Evolutionary conservation across 2,113 vertebrate genomes (phyloP), one percentile per base, ranked within the genome.

Genomic region (Tachysurus vachellii): DNA sequence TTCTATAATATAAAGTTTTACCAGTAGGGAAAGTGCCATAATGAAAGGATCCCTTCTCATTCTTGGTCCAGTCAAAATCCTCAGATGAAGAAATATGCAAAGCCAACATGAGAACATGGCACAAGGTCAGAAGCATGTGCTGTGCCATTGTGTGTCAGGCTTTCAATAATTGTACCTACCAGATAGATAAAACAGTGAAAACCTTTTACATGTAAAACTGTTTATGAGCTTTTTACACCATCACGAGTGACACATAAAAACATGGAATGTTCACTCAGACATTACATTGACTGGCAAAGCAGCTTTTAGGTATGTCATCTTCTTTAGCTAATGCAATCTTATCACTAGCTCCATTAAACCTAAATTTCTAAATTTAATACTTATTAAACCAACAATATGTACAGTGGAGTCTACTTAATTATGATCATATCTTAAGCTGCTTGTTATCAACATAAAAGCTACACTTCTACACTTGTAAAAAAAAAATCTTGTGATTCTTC

Each of bases 1-100:
- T 36, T 36, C 2, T 36, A 36, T 36, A 17, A 19, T 61, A 17
- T 80, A 12, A 6, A 0, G 10, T 1, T 13, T 88, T 95, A 98
- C 97, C 97, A 0, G 94, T 92, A 7, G 97, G 97, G 61, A 99
- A 98, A 21, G 92, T 96, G 89, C 96, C 95, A 0, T 96, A 97
- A 91, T 95, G 95, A 95, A 98, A 99, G 66, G 97, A 95, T 56
- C 94, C 91, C 0, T 88, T 94, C 0, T 96, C 94, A 21, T 94
- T 96, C 93, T 96, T 96, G 57, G 95, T 96, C 94, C 95, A 95
- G 59, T 93, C 91, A 85, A 95, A 96, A 42, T 95, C 95, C 73
- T 94, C 89, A 13, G 91, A 76, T 56, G 92, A 77, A 0, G 91
- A 94, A 62, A 92, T 93, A 36, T 47, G 66, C 12, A 87, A 28